These are phyloP conservation scores for Lingula anatina DNA, from an alignment of 2,888 invertebrate genomes.

Conservation along the genomic window DNA sequence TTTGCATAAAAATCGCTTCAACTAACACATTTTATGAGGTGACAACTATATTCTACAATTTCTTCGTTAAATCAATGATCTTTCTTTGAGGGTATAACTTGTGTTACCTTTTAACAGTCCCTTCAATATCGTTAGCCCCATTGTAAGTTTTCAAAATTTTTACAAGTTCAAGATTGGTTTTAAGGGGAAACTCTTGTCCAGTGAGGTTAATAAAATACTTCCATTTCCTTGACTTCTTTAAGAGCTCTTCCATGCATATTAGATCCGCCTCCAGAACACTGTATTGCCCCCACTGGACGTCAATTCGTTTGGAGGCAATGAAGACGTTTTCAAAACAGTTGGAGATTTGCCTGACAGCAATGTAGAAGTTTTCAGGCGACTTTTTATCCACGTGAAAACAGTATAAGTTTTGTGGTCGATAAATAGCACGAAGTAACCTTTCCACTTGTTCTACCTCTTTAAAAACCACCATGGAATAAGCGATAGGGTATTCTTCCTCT, in stretches of 20 bases:
- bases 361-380: conserved; percentile 17
- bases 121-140: conserved; percentile 48
- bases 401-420: conserved; percentile 41
- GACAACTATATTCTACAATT: too few relatives aligned
- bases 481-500: conserved; percentile 34
- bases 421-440: conserved; percentile 34
- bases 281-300: conserved; percentile 42
- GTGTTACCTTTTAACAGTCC: too few relatives aligned
- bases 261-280: conserved; percentile 43
- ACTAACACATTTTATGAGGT: too few relatives aligned
- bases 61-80: too few relatives aligned
- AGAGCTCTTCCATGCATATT: conserved; percentile 45
- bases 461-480: conserved; percentile 39
- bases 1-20: too few relatives aligned
- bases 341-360: conserved; percentile 19
- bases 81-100: too few relatives aligned
- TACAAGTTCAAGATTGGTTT: conserved; percentile 47
- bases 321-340: conserved; percentile 46
- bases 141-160: conserved; percentile 45
- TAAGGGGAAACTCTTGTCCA: conserved; percentile 45
- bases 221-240: conserved; percentile 26
- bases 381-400: conserved; percentile 46
- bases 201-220: conserved; percentile 49
- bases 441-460: conserved; percentile 36
- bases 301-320: conserved; percentile 36